phyloP scores from a whole-genome alignment of 2,113 vertebrate genomes.

The Campylorhamphus procurvoides region DNA sequence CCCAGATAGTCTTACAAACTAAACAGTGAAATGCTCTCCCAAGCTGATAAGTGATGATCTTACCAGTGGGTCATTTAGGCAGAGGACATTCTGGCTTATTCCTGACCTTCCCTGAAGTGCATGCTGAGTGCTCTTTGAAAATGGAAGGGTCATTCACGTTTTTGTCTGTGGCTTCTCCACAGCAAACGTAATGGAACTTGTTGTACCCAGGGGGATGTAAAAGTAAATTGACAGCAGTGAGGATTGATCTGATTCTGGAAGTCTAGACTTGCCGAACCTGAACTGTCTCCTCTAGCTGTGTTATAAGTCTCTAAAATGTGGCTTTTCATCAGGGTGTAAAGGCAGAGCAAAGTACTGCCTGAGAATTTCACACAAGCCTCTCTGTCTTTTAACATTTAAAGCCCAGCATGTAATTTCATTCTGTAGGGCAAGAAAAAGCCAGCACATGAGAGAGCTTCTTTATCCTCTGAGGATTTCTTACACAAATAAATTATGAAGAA shows the following conservation, averaged over 20 bases:
- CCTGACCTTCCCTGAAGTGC: neutral
- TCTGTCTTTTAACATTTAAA: constrained; percentile 3
- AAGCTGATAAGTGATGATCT: neutral
- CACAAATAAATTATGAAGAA: constrained; percentile 55
- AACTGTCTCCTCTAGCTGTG: neutral
- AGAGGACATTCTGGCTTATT: neutral
- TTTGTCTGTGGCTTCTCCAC: neutral
- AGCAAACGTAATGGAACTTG: neutral
- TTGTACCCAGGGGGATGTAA: neutral
- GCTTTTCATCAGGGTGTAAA: neutral
- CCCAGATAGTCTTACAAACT: neutral
- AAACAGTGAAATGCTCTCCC: neutral
- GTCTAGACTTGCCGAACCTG: neutral
- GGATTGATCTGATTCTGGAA: neutral
- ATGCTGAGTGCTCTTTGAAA: neutral
- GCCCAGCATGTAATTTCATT: neutral
- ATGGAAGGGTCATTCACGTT: neutral
- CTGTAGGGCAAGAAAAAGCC: constrained; percentile 24
- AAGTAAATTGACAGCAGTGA: neutral
- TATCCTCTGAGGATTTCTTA: constrained; percentile 48
- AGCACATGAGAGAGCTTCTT: neutral
- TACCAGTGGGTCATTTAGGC: neutral
- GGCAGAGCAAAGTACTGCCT: neutral
- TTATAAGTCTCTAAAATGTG: neutral
- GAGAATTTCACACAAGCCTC: neutral